Evolutionary conservation across 2,888 invertebrate genomes (phyloP).

Genomic region (Eurytoma adleriae): DNA sequence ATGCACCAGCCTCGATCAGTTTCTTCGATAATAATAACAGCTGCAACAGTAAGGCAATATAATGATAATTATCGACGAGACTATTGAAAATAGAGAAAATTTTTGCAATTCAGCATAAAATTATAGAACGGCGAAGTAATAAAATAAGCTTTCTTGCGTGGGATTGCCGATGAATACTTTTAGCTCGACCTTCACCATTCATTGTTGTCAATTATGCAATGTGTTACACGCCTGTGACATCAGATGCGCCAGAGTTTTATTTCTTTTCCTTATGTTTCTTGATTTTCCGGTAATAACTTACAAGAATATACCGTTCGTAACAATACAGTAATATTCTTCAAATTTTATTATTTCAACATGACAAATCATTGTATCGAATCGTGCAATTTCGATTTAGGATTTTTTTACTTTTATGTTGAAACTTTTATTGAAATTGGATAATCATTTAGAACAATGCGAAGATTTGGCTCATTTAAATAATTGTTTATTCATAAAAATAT

Average conservation of each 20-base stretch:
- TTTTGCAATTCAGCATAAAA: conserved; percentile 18
- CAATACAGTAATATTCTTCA: background rate
- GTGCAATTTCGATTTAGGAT: background rate
- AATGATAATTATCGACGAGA: background rate
- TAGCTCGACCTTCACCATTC: conserved; percentile 68
- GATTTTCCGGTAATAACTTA: conserved; percentile 25
- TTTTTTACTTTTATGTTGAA: no score
- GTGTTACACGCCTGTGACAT: conserved; percentile 65
- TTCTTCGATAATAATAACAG: no score
- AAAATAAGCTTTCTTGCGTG: conserved; percentile 64
- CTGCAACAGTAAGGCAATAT: background rate
- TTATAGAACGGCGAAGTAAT: background rate
- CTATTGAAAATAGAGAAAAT: conserved; percentile 9
- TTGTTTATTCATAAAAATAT: no score
- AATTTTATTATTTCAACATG: background rate
- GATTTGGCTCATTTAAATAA: no score
- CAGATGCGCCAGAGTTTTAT: conserved; percentile 65
- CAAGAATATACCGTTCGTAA: background rate
- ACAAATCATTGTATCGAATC: background rate
- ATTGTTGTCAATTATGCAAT: conserved; percentile 72
- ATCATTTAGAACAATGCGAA: no score
- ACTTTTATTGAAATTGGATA: no score
- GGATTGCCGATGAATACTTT: conserved; percentile 68
- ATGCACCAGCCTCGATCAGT: no score
- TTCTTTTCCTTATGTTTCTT: conserved; percentile 63